Evolutionary conservation across 1,140 invertebrate genomes (phyloP), one percentile per base, ranked within the genome.

Genomic region (Hetaerina americana): DNA sequence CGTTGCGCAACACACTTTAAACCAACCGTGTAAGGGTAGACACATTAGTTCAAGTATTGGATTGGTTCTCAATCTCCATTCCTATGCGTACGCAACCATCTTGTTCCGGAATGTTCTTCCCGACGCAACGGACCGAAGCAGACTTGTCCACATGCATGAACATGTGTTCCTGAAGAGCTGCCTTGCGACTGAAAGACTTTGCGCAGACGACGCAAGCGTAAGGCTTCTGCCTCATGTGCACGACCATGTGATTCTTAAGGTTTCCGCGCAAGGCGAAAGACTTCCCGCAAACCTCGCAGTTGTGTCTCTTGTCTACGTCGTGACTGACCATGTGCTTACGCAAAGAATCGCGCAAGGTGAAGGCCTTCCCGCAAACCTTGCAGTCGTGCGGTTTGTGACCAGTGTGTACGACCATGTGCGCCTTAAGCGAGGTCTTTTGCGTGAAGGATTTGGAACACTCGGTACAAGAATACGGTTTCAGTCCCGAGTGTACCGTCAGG

Each of bases 311-410:
- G 77, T 85, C 86, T 2, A 87, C 87, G 0, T 86, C 86, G 77
- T 88, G 87, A 75, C 87, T 87, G 31, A 86, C 76, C 73, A 81
- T 84, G 77, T 88, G 87, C 26, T 85, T 87, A 76, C 87, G 87
- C 25, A 88, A 79, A 40, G 6, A 6, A 6, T 6, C 6, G 31
- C 31, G 89, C 49, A 87, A 73, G 74, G 88, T 87, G 76, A 88
- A 89, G 3, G 85, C 81, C 73, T 85, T 80, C 26, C 83, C 83
- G 77, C 88, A 89, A 49, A 82, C 78, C 27, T 82, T 80, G 76
- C 88, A 89, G 22, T 83, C 78, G 76, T 88, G 89, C n/a, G 88
- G 88, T 76, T 88, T 87, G 77, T 85, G 86, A 2, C 87, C 87
- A 0, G 86, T 86, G 77, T 88, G 87, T 75, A 87, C 87, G 40